Base-by-base conservation (phyloP, 1,140 invertebrate genomes). In the Nasonia vitripennis region DNA sequence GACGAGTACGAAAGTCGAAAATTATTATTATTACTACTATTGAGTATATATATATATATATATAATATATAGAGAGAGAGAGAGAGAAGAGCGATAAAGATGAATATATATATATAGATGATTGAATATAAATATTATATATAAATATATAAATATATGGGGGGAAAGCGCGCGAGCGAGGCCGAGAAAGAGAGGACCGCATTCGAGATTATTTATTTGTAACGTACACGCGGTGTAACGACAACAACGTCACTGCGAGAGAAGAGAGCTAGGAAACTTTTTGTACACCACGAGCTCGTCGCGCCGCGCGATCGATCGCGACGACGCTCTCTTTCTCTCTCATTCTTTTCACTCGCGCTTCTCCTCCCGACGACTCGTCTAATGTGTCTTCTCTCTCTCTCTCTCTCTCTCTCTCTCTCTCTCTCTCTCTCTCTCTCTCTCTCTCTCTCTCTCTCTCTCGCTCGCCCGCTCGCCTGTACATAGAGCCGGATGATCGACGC, bases 161-260 rank as follows among this genome's bases (percentile, higher is more conserved):
- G 81, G 34, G 34, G 3, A 14, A 23, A 37, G 81, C 14, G 81
- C 11, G 71, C 31, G 23, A 51, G 20, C 20, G 62, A 23, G 9
- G n/a, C 34, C 9, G 51, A 20, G 78, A 62, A 31, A 31, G 51
- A 62, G 51, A 31, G 5, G 45, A 73, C 92, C 87, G 89, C 89
- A 92, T 93, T 92, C 2, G 89, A 92, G 91, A 92, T 92, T 93
- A 92, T 92, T 92, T 93, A 92, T 92, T 92, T 92, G 91, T 91
- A 90, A 77, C n/a, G n/a, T n/a, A n/a, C n/a, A n/a, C n/a, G n/a
- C n/a, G n/a, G n/a, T 7, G 23, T 91, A 31, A 62, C 12, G 27
- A 14, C 55, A 55, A 55, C 37, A 45, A 78, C 51, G 5, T 55
- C 0, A 7, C n/a, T 11, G 27, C n/a, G 23, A 6, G 31, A 34